A percentile compares a stretch with the other conserved stretches of the same genome.
phyloP scores from a whole-genome alignment of 2,113 vertebrate genomes.

The Halichoerus grypus region DNA sequence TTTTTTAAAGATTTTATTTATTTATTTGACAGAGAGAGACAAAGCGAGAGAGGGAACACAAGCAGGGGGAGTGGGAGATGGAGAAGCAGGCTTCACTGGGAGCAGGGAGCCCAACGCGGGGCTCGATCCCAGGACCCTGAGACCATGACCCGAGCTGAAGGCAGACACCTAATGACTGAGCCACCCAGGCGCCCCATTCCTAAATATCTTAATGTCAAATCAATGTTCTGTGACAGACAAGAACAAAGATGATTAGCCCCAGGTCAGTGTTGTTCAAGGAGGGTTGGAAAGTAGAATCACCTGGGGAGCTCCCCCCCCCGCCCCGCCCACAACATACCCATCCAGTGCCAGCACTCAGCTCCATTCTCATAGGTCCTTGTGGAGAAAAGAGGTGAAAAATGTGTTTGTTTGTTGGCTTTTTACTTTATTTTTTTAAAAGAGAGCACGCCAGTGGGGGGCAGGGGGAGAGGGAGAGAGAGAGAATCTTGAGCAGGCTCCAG shows the following conservation, averaged over 20 bases:
- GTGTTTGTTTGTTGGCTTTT: background rate
- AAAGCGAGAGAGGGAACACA: no score
- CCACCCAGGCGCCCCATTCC: no score
- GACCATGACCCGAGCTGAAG: no score
- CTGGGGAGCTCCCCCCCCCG: background rate
- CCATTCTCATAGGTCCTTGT: background rate
- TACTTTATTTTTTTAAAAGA: background rate
- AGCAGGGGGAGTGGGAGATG: no score
- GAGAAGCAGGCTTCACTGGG: no score
- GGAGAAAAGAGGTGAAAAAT: background rate
- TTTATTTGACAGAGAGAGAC: no score
- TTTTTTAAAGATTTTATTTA: no score
- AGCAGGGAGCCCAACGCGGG: no score
- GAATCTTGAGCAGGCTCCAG: background rate
- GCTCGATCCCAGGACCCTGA: no score
- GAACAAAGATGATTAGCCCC: background rate
- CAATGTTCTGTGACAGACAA: conserved; percentile 13
- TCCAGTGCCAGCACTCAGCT: background rate
- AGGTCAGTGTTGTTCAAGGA: background rate
- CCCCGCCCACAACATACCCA: background rate
- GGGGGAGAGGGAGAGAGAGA: background rate
- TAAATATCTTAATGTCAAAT: conserved; percentile 26
- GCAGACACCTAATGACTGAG: no score
- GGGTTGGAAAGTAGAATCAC: background rate
- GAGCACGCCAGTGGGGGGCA: background rate